Evolutionary conservation across 2,113 vertebrate genomes (phyloP), one percentile per base, ranked within the genome.

Genomic region (Centropus unirufus): DNA sequence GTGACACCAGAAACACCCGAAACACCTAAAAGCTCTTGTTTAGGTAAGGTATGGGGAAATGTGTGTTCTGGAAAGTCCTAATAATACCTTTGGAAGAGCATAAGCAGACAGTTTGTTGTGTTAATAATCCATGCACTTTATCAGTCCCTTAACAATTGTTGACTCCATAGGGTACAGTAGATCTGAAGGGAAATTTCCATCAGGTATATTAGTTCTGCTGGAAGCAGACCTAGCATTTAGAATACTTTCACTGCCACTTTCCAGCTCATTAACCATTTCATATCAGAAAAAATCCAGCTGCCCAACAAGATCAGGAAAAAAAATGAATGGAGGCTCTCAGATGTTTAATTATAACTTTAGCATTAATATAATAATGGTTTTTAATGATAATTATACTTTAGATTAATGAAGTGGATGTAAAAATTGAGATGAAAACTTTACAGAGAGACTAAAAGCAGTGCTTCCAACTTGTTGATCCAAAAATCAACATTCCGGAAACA

Each of bases 201-300:
- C 36, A 64, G 9, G 2, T 66, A 93, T 81, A 34, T 83, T 94
- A 22, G 76, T 97, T 95, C 87, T 90, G 44, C n/a, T 90, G n/a
- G 52, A 89, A 83, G 51, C n/a, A 95, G 39, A 78, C 14, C 36
- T 36, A 90, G 21, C 52, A 70, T 90, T 93, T 91, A 64, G 52
- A 83, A 86, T 93, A 93, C 96, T 89, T 58, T 79, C 80, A 49
- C 72, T 21, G 20, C 57, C 52, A 77, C 32, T 84, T 93, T 90
- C 59, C 88, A 83, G 66, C 62, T 97, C 91, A 90, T 96, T 95
- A 94, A 90, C 84, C 89, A 91, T 94, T 97, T 94, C 91, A 68
- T 70, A 79, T 89, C 61, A 58, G 69, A 77, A 85, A 44, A 97
- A 94, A 96, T 94, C 81, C 90, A 97, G 92, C 95, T 92, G 36